phyloP scores from a whole-genome alignment of 1,140 invertebrate species.

The Heliconius hewitsoni region DNA sequence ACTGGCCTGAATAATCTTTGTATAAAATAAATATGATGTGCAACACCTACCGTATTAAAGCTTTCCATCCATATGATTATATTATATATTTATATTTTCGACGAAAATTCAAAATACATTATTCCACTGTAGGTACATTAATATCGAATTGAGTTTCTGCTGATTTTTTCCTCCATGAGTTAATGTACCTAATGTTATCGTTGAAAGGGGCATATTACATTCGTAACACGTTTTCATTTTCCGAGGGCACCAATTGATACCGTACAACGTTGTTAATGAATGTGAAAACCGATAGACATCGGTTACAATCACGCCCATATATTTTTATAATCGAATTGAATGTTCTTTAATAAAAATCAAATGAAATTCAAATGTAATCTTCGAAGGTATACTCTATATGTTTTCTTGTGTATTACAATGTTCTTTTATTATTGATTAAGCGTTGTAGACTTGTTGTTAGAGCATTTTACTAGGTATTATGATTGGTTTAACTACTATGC shows the following conservation, averaged over 20 bases:
- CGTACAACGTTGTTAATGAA: conserved; percentile 39
- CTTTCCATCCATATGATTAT: background rate
- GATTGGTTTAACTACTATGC: too few species aligned
- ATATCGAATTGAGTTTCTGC: conserved; percentile 27
- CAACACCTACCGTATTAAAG: background rate
- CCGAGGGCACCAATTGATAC: conserved; percentile 39
- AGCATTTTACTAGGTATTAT: too few species aligned
- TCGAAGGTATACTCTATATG: background rate
- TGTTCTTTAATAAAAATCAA: conserved; percentile 6
- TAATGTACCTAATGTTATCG: conserved; percentile 33
- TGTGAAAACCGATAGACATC: conserved; percentile 31
- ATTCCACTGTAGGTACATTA: background rate
- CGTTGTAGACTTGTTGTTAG: too few species aligned
- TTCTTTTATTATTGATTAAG: background rate
- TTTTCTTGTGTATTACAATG: background rate
- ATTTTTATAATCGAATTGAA: conserved; percentile 21
- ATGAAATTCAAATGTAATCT: conserved; percentile 3
- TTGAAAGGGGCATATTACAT: conserved; percentile 38
- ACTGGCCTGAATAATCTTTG: too few species aligned
- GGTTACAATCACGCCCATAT: conserved; percentile 27
- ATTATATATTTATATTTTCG: background rate
- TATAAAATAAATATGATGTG: too few species aligned
- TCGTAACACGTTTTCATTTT: conserved; percentile 43
- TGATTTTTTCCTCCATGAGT: conserved; percentile 28
- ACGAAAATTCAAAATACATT: background rate